These are phyloP conservation scores for Diplogasteroides magnus DNA, from an alignment of 1,140 invertebrate species.

Conservation along the genomic window DNA sequence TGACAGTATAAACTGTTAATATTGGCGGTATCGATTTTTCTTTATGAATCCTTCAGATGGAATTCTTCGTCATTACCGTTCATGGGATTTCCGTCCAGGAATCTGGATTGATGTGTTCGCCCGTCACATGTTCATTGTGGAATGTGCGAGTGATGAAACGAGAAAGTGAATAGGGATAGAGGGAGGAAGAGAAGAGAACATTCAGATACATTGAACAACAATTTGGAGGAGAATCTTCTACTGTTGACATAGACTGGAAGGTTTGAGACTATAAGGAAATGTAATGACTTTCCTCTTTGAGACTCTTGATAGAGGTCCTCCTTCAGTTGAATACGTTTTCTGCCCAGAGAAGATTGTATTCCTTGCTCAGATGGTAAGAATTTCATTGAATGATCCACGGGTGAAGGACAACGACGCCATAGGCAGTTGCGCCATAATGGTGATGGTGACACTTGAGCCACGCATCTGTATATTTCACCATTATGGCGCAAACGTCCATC, in stretches of 20 bases:
- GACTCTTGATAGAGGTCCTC: background rate
- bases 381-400: too few species aligned
- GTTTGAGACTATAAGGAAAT: background rate
- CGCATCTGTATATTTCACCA: too few species aligned
- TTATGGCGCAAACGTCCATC: too few species aligned
- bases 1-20: too few species aligned
- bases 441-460: too few species aligned
- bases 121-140: slow-evolving; percentile 22
- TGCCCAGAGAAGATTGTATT: background rate
- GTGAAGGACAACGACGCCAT: too few species aligned
- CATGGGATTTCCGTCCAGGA: slow-evolving; percentile 25
- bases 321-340: background rate
- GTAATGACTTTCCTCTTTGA: background rate
- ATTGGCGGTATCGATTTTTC: too few species aligned
- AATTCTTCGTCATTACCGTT: slow-evolving; percentile 8
- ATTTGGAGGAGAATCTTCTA: background rate
- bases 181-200: background rate
- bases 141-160: slow-evolving; percentile 18
- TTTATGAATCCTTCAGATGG: slow-evolving; percentile 11
- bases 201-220: background rate
- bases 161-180: background rate
- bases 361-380: background rate
- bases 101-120: slow-evolving; percentile 24
- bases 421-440: too few species aligned
- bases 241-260: background rate